A percentile compares a stretch with the other conserved stretches of the same genome.
phyloP scores from a whole-genome alignment of 2,113 vertebrate species.

The Myrmecophaga tridactyla region DNA sequence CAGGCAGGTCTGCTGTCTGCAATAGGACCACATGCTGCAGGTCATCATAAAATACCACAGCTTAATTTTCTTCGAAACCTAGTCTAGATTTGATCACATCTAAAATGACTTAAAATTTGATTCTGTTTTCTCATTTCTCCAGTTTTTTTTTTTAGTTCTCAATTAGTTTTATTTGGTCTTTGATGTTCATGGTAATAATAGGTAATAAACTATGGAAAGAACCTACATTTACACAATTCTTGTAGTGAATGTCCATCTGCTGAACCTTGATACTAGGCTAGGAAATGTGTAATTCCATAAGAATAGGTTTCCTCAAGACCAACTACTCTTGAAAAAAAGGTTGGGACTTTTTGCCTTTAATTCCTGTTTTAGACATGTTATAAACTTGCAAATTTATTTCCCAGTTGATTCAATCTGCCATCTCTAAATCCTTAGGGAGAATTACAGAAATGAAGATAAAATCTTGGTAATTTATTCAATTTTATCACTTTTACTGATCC shows the following conservation, averaged over 20 bases:
- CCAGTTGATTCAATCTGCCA: conserved; percentile 76
- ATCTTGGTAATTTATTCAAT: conserved; percentile 80
- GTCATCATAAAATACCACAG: neutral
- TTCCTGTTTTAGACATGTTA: conserved; percentile 73
- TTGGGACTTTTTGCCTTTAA: conserved; percentile 61
- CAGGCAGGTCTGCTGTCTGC: neutral
- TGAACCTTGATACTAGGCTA: conserved; percentile 5
- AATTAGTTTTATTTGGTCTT: conserved; percentile 32
- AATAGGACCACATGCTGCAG: neutral
- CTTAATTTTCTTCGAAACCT: neutral
- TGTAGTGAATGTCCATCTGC: neutral
- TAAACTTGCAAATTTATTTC: conserved; percentile 79
- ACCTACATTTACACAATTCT: neutral
- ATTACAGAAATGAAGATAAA: conserved; percentile 77
- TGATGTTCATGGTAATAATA: neutral
- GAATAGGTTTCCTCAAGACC: conserved; percentile 45
- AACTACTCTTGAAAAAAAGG: conserved; percentile 34
- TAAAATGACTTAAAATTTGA: neutral
- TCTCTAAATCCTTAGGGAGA: conserved; percentile 75
- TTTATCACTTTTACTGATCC: conserved; percentile 79
- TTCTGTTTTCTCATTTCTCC: neutral
- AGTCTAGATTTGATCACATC: neutral
- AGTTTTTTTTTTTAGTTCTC: neutral
- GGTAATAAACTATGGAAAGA: neutral
- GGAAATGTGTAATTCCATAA: conserved; percentile 1